Evolutionary conservation across 2,113 vertebrate genomes (phyloP).

Genomic region (Campylorhamphus procurvoides): DNA sequence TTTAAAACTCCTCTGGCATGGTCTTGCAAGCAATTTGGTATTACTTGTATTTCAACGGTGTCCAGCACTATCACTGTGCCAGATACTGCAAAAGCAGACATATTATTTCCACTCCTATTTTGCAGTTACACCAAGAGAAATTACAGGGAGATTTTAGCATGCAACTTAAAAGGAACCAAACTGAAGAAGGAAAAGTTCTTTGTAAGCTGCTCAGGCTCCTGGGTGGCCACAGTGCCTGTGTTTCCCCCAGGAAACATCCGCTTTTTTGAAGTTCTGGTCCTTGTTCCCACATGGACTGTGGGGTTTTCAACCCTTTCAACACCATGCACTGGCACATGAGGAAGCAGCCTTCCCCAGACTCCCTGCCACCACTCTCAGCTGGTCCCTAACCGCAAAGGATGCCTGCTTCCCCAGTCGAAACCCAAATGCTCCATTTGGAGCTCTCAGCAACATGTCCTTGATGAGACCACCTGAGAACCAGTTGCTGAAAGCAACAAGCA

Average conservation of each 20-base stretch:
- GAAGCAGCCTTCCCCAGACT: not conserved
- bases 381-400: not conserved
- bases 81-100: not conserved
- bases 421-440: not conserved
- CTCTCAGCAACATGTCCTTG: not conserved
- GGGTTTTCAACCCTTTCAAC: not conserved
- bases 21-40: not conserved
- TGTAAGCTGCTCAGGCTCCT: not conserved
- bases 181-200: not conserved
- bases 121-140: not conserved
- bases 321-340: fast-evolving
- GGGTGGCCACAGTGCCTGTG: not conserved
- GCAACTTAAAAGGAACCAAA: not conserved
- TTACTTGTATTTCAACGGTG: not conserved
- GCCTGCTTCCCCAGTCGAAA: not conserved
- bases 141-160: not conserved
- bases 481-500: not conserved
- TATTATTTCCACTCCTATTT: not conserved
- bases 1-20: not conserved
- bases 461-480: not conserved
- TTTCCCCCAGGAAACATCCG: not conserved
- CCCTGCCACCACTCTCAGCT: not conserved
- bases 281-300: not conserved
- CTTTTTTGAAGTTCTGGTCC: not conserved
- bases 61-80: not conserved